Evolutionary conservation across 2,888 invertebrate genomes (phyloP), one percentile per base, ranked within the genome.

Genomic region (Gisinianus flammeolus): DNA sequence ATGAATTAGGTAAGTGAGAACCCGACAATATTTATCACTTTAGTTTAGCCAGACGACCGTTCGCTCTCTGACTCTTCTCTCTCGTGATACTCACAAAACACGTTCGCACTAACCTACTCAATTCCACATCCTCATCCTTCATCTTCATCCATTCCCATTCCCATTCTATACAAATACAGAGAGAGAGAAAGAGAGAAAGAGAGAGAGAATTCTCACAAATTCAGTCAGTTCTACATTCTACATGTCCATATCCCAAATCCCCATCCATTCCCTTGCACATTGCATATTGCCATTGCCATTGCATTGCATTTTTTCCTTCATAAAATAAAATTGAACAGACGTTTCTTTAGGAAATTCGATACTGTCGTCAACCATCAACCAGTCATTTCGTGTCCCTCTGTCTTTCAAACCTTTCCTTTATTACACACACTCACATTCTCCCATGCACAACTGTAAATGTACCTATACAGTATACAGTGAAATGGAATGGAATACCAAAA

Each of bases 41-140:
- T 74, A 74, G 73, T 74, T 74, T 64, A 64, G 73, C 73, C 73
- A 74, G 73, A 74, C 64, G 73, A 74, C 73, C 73, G 73, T 74
- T 64, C 44, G 64, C 58, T n/a, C 64, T 44, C 73, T 71, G 71
- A 54, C 64, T 73, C 64, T 22, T n/a, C 44, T 44, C 44, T 44
- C 44, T 44, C 31, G 24, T 74, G 64, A 74, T 74, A 74, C 44
- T 74, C 12, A 28, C 22, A 56, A 74, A 64, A 64, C 73, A 74
- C 73, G 35, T 33, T 44, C 44, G 30, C 73, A 62, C 71, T 71
- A 71, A 71, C 71, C 71, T 71, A 71, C 56, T 74, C 64, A 64
- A 74, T 74, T 64, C 64, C 44, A 73, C 72, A 73, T 74, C 66
- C 73, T 74, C 44, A 74, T 74, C 64, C 73, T 64, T 74, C 73